phyloP scores from a whole-genome alignment of 1,140 invertebrate genomes.

The Thalassaphorura encarpata region DNA sequence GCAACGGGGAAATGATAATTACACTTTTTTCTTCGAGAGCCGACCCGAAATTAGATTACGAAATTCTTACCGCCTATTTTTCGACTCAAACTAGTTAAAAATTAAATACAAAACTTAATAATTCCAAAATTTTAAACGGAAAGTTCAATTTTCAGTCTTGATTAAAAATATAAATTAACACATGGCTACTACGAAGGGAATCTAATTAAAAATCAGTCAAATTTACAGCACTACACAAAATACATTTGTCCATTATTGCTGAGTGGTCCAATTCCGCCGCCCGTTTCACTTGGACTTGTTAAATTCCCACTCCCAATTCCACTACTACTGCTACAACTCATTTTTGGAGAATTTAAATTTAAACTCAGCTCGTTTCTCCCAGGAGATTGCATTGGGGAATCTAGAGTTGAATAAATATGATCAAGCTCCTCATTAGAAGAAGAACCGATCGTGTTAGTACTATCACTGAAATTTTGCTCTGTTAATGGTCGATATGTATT shows the following conservation, averaged over 20 bases:
- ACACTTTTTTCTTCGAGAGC: no score
- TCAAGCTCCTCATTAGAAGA: slow-evolving; percentile 24
- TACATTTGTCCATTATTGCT: not conserved
- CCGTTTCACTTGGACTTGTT: not conserved
- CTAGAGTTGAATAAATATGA: slow-evolving; percentile 31
- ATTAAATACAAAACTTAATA: no score
- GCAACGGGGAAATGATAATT: no score
- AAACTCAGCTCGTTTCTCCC: not conserved
- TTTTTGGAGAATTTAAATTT: not conserved
- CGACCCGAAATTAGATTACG: no score
- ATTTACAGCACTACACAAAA: not conserved
- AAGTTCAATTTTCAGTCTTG: no score
- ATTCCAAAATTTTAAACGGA: no score
- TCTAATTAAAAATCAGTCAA: no score
- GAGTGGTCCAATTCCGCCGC: not conserved
- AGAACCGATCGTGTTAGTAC: slow-evolving; percentile 16
- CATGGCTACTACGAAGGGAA: no score
- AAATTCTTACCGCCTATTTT: no score
- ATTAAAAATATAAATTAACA: no score
- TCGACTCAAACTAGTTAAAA: no score
- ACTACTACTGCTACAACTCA: not conserved
- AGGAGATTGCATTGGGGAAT: slow-evolving; percentile 16
- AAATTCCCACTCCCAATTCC: not conserved
- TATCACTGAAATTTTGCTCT: slow-evolving; percentile 19
- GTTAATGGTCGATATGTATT: slow-evolving; percentile 16